Conservation (phyloP, 2,888 invertebrate genomes). For the Drosophila mulleri region DNA sequence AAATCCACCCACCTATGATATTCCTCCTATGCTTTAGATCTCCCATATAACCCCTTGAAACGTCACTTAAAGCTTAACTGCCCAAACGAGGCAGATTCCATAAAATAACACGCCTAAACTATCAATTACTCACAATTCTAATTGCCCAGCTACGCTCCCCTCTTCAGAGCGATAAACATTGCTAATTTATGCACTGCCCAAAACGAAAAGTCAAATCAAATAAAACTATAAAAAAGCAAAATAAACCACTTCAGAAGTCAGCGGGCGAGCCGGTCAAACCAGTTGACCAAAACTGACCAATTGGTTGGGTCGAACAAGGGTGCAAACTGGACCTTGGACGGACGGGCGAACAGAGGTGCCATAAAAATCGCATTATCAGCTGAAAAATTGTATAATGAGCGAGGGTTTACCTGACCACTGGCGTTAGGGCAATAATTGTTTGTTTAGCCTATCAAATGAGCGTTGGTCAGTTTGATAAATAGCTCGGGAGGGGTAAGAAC, state of each 20-base stretch:
- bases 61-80: slow-evolving; percentile 1
- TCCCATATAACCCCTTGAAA: neutral
- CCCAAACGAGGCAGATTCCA: slow-evolving; percentile 3
- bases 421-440: slow-evolving; percentile 19
- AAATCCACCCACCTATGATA: neutral
- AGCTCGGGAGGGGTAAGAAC: slow-evolving; percentile 10
- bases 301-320: slow-evolving; percentile 51
- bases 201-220: slow-evolving; percentile 73
- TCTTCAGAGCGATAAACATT: slow-evolving; percentile 29
- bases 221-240: slow-evolving; percentile 51
- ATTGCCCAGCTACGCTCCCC: slow-evolving; percentile 50
- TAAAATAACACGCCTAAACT: slow-evolving; percentile 33
- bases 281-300: slow-evolving; percentile 66
- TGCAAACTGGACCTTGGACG: slow-evolving; percentile 35
- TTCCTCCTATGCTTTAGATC: neutral
- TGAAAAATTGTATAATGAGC: slow-evolving; percentile 54
- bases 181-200: slow-evolving; percentile 80
- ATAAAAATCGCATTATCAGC: slow-evolving; percentile 71
- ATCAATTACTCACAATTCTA: slow-evolving; percentile 66
- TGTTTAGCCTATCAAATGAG: slow-evolving; percentile 53
- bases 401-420: slow-evolving; percentile 33
- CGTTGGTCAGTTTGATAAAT: slow-evolving; percentile 38
- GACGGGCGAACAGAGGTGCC: slow-evolving; percentile 37
- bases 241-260: slow-evolving; percentile 62
- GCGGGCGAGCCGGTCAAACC: slow-evolving; percentile 57